phyloP scores from a whole-genome alignment of 92 coral and sea anemone species.

The Epizoanthus ramosus region DNA sequence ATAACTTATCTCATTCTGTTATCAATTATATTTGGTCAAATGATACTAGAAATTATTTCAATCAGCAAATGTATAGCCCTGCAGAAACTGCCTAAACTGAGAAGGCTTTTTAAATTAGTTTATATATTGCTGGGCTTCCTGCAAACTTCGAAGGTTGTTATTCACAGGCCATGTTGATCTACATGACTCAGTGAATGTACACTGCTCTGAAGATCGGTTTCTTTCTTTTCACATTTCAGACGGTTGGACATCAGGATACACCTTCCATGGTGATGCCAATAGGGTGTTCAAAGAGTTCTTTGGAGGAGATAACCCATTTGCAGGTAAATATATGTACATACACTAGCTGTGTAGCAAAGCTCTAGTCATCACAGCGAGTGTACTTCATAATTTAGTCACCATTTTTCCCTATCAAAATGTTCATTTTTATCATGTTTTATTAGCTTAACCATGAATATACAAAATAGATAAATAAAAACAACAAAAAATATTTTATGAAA shows the following conservation, averaged over 20 bases:
- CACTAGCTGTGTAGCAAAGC: not conserved
- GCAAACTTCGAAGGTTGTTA: not conserved
- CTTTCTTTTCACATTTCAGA: conserved; percentile 43
- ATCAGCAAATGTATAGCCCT: no score
- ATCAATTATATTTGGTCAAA: no score
- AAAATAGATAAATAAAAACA: no score
- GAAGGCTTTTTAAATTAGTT: not conserved
- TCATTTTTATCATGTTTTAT: no score
- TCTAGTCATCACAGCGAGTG: not conserved
- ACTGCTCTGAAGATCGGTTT: not conserved
- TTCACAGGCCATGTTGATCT: not conserved
- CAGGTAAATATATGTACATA: conserved; percentile 49
- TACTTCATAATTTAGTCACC: not conserved
- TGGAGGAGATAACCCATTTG: conserved; percentile 98
- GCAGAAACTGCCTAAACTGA: no score
- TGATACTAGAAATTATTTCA: no score
- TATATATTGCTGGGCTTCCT: not conserved
- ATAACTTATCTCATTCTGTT: no score
- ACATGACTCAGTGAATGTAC: not conserved
- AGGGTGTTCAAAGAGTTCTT: conserved; percentile 93
- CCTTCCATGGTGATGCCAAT: conserved; percentile 93
- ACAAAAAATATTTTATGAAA: not conserved
- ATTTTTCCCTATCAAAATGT: not conserved
- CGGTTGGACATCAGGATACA: conserved; percentile 95
- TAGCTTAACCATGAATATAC: no score